Evolutionary conservation across 2,797 vertebrate species (phyloP), one percentile per base, ranked within the genome.

Genomic region (Megaceryle alcyon): DNA sequence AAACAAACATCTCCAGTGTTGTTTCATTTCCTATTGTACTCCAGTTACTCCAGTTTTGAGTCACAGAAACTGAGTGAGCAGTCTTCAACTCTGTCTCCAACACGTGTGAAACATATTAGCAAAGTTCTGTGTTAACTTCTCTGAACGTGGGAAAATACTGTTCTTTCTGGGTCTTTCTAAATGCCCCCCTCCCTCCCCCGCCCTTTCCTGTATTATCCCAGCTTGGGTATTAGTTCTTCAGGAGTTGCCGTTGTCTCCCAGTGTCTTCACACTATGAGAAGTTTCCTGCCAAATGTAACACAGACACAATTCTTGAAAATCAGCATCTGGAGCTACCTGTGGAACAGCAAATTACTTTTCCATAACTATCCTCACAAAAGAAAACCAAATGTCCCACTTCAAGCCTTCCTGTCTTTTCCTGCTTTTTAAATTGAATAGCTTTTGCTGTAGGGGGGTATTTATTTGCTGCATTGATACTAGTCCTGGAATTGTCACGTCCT

Each of bases 161-260:
- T 87, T 95, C 82, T 8, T 87, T 78, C 76, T 94, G 87, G 48
- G 37, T 70, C 81, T 63, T 94, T 63, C 64, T 72, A 64, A 94
- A 71, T 1, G 31, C 13, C 65, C 37, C 43, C 76, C 69, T 88
- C 43, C 60, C 54, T 48, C 61, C 84, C 37, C 41, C 61, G 1
- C 91, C 93, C 93, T 94, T 94, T 92, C 93, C 93, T 96, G 78
- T 35, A 54, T 57, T 82, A 22, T 61, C 72, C 81, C 57, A 71
- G n/a, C n/a, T 64, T 49, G 88, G 59, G 84, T 79, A 1, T 37
- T 68, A 37, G 64, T 60, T 68, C 86, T 64, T 57, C n/a, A 51
- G 92, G 29, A 88, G 37, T 28, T 23, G 44, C 79, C 43, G 26
- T 78, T 7, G 3, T 76, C 91, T 79, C 78, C 43, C 65, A 26